These are phyloP conservation scores for Scolopax rusticola DNA, from an alignment of 2,797 vertebrate species.

Conservation along the genomic window DNA sequence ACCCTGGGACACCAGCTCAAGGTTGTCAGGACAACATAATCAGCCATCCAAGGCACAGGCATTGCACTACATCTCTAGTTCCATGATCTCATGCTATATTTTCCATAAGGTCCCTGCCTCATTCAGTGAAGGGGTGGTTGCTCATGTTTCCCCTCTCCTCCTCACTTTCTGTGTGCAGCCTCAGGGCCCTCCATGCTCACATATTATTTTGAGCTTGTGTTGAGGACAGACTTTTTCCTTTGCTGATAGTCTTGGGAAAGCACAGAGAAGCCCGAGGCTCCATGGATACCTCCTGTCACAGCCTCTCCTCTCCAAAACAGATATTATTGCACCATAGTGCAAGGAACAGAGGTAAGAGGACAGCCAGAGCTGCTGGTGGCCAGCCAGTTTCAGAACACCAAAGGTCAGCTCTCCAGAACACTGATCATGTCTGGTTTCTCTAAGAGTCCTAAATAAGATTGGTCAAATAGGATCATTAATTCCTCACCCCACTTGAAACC, in stretches of 20 bases:
- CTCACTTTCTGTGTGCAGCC: neutral
- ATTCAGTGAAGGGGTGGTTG: neutral
- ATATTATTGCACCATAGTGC: neutral
- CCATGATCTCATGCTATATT: slow-evolving; percentile 61
- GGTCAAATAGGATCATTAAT: neutral
- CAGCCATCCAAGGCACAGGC: slow-evolving; percentile 57
- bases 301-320: neutral
- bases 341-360: neutral
- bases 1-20: slow-evolving; percentile 13
- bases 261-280: neutral
- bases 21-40: slow-evolving; percentile 61
- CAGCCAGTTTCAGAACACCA: neutral
- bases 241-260: neutral
- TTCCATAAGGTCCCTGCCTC: slow-evolving; percentile 20
- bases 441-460: neutral
- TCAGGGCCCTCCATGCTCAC: neutral
- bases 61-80: neutral
- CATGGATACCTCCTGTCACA: neutral
- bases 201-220: neutral
- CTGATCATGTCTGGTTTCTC: neutral
- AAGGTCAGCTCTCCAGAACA: neutral
- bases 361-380: neutral
- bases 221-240: slow-evolving; percentile 44
- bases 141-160: slow-evolving; percentile 39
- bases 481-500: neutral